phyloP scores from a whole-genome alignment of 2,797 vertebrate genomes.

The Chiroxiphia lanceolata region DNA sequence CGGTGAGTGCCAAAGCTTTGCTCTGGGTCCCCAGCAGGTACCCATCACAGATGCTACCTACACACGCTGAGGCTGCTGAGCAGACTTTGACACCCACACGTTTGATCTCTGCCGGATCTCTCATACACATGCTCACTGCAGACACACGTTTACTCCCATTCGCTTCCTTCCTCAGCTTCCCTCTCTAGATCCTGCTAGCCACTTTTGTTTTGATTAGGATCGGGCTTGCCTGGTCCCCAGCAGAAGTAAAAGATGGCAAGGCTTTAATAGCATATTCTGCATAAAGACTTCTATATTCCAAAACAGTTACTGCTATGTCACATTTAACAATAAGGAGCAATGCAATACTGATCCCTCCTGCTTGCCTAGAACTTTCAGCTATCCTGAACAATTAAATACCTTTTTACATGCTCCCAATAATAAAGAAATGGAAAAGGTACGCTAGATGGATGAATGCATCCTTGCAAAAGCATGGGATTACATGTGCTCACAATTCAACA shows the following conservation, averaged over 20 bases:
- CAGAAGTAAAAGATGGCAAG: neutral
- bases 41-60: neutral
- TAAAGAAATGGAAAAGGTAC: neutral
- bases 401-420: neutral
- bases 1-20: neutral
- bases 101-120: neutral
- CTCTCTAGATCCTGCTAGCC: constrained; percentile 40
- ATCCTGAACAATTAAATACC: neutral
- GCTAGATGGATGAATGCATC: neutral
- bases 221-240: neutral
- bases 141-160: neutral
- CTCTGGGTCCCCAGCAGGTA: neutral
- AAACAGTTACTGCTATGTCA: neutral
- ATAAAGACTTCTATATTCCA: neutral
- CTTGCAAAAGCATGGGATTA: neutral
- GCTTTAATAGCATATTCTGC: neutral
- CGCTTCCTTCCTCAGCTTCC: constrained; percentile 59
- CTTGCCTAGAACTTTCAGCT: neutral
- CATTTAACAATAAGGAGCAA: neutral
- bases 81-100: neutral
- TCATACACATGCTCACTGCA: neutral
- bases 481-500: neutral
- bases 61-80: accelerated
- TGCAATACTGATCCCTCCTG: neutral
- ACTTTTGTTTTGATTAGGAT: constrained; percentile 43